Evolutionary conservation across 2,888 invertebrate genomes (phyloP).

Genomic region (Lamellibrachia columna): DNA sequence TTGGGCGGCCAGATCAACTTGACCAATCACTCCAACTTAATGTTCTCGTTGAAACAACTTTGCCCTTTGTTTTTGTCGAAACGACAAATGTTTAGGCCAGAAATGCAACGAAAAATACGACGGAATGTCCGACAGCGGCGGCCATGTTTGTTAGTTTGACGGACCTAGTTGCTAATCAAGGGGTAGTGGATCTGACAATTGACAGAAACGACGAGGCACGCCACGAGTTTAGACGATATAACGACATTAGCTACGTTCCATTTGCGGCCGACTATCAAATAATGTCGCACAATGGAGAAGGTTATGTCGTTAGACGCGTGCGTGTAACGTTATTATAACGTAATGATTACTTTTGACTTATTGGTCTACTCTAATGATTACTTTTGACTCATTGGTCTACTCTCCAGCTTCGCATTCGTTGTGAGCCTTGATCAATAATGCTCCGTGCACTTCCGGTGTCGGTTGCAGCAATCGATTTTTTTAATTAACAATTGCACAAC

Average conservation of each 20-base stretch:
- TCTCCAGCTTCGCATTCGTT: neutral
- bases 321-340: neutral
- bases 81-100: too few relatives aligned
- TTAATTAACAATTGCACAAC: neutral
- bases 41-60: too few relatives aligned
- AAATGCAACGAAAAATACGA: too few relatives aligned
- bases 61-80: too few relatives aligned
- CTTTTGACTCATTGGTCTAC: neutral
- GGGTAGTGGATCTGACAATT: neutral
- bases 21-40: too few relatives aligned
- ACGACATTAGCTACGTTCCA: constrained; percentile 9
- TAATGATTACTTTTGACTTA: neutral
- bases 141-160: too few relatives aligned
- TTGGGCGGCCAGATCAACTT: too few relatives aligned
- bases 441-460: neutral
- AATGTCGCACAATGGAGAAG: neutral
- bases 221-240: neutral
- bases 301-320: neutral
- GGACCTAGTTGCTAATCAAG: too few relatives aligned
- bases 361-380: neutral
- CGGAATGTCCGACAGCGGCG: too few relatives aligned
- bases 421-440: neutral
- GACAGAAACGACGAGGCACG: neutral
- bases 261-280: neutral
- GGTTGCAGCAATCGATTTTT: neutral